A percentile compares a stretch with the other conserved stretches of the same genome.
Conservation (phyloP, 2,113 vertebrate species). For the Anhinga rufa region DNA sequence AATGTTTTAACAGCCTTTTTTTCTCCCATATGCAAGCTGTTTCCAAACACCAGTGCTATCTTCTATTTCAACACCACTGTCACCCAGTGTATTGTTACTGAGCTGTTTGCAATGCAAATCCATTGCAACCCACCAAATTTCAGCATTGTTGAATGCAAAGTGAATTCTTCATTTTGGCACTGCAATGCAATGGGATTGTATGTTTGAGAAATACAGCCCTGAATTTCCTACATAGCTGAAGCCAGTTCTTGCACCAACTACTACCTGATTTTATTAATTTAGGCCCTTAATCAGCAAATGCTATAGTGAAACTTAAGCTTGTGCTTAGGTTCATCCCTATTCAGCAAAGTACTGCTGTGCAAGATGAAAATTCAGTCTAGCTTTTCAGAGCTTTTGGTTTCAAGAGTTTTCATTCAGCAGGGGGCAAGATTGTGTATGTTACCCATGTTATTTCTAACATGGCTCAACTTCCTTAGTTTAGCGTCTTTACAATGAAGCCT, state of each 20-base stretch:
- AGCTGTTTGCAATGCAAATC: not conserved
- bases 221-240: not conserved
- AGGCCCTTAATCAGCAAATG: not conserved
- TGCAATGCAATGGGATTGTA: not conserved
- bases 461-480: not conserved
- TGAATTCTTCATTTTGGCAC: not conserved
- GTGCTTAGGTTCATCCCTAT: not conserved
- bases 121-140: not conserved
- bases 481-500: not conserved
- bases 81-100: not conserved
- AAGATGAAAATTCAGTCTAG: not conserved
- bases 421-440: not conserved
- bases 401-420: not conserved
- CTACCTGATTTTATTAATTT: not conserved
- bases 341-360: not conserved
- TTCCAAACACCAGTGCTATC: not conserved
- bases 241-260: not conserved
- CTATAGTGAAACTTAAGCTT: not conserved
- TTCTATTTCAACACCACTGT: not conserved
- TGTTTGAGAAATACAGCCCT: not conserved
- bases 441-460: not conserved
- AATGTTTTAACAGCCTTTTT: not conserved
- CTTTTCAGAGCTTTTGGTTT: not conserved
- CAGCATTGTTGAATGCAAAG: not conserved
- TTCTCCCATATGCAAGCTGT: not conserved